Evolutionary conservation across 2,888 invertebrate species (phyloP), one percentile per base, ranked within the genome.

Genomic region (Abrostola triplasia): DNA sequence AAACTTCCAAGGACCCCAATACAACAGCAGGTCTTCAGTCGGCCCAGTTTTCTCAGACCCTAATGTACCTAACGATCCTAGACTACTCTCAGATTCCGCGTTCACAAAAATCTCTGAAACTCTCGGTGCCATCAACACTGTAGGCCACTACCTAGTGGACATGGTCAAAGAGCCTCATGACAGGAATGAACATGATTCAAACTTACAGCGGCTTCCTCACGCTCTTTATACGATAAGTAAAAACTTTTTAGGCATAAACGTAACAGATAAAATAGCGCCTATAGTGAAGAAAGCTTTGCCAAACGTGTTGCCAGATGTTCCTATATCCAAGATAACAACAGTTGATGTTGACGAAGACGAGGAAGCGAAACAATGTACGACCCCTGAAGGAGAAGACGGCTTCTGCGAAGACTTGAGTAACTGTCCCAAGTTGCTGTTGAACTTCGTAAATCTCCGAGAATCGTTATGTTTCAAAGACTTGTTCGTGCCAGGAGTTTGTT

Each of bases 401-500:
- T 96, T 96, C 70, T 98, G 98, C 83, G 97, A 98, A 84, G 98
- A 98, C 85, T 92, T 98, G 13, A 98, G 98, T 81, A 97, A 97
- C 82, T 98, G 98, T 83, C 98, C 98, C 0, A 97, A 98, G 77
- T 90, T 98, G 36, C 92, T 98, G 0, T 90, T 98, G 35, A 97
- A 98, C 88, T 93, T 98, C 56, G 96, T 97, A 11, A 97, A 97
- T 85, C 93, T 98, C 13, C 93, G 98, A 38, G 98, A 98, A 83
- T 98, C 98, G 0, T 94, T 98, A 9, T 98, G 98, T 84, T 98
- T 98, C 85, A 98, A 98, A 91, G 98, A 97, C 70, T 95, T 98
- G 1, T 98, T 98, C 83, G 97, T 98, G 1, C 98, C 98, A 0
- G 98, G 98, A 0, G 98, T 98, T 2, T 98, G 98, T 85, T 98